Evolutionary conservation across 1,140 invertebrate species (phyloP), one percentile per base, ranked within the genome.

Genomic region (Scaptomyza hsui): DNA sequence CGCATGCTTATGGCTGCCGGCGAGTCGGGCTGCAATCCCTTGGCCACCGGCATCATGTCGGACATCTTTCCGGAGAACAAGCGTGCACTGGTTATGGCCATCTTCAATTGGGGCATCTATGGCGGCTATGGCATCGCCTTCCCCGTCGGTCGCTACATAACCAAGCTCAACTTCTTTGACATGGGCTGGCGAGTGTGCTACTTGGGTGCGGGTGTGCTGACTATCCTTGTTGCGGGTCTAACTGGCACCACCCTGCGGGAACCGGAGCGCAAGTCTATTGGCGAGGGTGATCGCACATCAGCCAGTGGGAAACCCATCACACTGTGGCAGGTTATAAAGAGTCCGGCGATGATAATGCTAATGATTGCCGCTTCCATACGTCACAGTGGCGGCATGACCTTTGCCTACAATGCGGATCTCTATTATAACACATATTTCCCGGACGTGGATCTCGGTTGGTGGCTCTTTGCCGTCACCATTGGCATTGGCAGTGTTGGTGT

Each of bases 51-150:
- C 52, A 95, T 98, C 42, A 93, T 98, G 12, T 96, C 96, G 0
- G 97, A 98, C 85, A 94, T 97, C 75, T 97, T 97, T 78, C 93
- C 94, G 0, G 95, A 96, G 90, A 93, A 95, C 55, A 95, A 96
- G 71, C 94, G 97, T 68, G 97, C 96, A 6, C 92, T 98, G 10
- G 97, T 98, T 0, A 95, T 98, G 93, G 97, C 97, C 1, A 95
- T 98, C 55, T 98, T 98, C 92, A 98, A 98, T 92, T 98, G 97
- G 97, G 97, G 97, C 29, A 98, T 99, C 70, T 99, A 99, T 85
- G 96, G 97, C 16, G 97, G 97, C 9, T 98, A 98, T 73, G 97
- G 97, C 39, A 95, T 98, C 45, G 96, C 97, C 7, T 98, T 98
- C 90, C 97, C 97, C 0, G 94, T 98, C 15, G 97, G 97, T 0